Percentiles rank a stretch among this genome's conserved stretches.
Conservation (phyloP, 2,797 vertebrate species). For the Calcarius lapponicus region DNA sequence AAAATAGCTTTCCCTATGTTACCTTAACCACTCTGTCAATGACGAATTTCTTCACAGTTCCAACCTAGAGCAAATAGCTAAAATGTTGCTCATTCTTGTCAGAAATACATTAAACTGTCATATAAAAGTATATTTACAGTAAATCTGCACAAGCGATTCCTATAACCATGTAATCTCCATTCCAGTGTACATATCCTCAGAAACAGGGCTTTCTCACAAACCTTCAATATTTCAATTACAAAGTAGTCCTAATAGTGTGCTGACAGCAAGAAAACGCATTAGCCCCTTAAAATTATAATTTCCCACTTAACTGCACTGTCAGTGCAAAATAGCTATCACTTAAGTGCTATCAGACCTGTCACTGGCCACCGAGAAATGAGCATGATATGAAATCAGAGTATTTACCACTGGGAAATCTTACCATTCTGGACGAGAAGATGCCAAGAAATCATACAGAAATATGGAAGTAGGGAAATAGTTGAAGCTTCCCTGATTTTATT, state of each 20-base stretch:
- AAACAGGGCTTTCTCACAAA: neutral
- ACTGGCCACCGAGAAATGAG: neutral
- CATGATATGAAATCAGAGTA: neutral
- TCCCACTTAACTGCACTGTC: neutral
- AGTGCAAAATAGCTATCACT: neutral
- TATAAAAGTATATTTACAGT: neutral
- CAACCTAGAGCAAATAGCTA: conserved; percentile 70
- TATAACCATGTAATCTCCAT: neutral
- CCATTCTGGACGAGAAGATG: neutral
- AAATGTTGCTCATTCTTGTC: conserved; percentile 64
- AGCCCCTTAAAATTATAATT: neutral
- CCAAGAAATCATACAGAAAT: neutral
- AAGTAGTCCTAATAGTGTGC: neutral
- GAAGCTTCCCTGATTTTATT: neutral
- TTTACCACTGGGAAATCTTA: neutral
- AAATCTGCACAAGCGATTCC: neutral
- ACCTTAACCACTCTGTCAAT: conserved; percentile 71
- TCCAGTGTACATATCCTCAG: neutral
- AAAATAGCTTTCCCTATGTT: conserved; percentile 60
- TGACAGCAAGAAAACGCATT: neutral
- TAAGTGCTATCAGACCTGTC: neutral
- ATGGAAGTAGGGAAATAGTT: neutral
- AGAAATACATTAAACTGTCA: conserved; percentile 11
- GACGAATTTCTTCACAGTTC: conserved; percentile 62
- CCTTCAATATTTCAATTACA: neutral